Evolutionary conservation across 1,140 invertebrate genomes (phyloP).

Genomic region (Calosoma granatense): DNA sequence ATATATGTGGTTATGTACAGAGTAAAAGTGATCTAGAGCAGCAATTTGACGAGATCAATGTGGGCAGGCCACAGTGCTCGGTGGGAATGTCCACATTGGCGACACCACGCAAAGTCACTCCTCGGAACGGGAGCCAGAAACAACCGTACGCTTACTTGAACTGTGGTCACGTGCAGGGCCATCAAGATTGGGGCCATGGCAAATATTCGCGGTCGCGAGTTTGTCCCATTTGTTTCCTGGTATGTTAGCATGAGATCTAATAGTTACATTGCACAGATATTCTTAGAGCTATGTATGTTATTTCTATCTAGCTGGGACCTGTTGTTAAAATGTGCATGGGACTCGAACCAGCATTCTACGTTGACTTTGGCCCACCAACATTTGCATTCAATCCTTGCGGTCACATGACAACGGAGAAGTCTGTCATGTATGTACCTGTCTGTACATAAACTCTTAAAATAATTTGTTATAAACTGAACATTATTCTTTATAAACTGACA

Average conservation of each 20-base stretch:
- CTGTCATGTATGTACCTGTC: constrained; percentile 87
- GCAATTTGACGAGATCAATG: constrained; percentile 92
- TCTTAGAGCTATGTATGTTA: constrained; percentile 2
- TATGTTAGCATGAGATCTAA: too few species aligned
- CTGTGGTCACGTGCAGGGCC: constrained; percentile 96
- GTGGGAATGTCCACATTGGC: constrained; percentile 97
- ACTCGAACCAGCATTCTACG: constrained; percentile 92
- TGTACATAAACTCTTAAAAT: neutral
- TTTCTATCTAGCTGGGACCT: constrained; percentile 47
- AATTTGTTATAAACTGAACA: neutral
- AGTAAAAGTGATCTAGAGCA: constrained; percentile 87
- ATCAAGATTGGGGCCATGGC: constrained; percentile 76
- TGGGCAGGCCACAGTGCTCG: constrained; percentile 96
- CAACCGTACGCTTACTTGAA: constrained; percentile 97
- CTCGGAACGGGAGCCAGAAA: constrained; percentile 61
- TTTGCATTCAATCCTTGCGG: constrained; percentile 98
- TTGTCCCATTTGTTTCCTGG: constrained; percentile 89
- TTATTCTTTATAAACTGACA: too few species aligned
- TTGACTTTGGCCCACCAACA: constrained; percentile 80
- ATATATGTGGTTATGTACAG: constrained; percentile 48
- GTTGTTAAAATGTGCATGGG: constrained; percentile 91
- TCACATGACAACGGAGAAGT: constrained; percentile 96
- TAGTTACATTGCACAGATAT: too few species aligned
- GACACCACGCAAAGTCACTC: constrained; percentile 80
- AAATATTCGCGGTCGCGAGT: constrained; percentile 71